A percentile compares a stretch with the other conserved stretches of the same genome.
Conservation (phyloP, 2,797 vertebrate genomes). For the Gadopsis bispinosus region DNA sequence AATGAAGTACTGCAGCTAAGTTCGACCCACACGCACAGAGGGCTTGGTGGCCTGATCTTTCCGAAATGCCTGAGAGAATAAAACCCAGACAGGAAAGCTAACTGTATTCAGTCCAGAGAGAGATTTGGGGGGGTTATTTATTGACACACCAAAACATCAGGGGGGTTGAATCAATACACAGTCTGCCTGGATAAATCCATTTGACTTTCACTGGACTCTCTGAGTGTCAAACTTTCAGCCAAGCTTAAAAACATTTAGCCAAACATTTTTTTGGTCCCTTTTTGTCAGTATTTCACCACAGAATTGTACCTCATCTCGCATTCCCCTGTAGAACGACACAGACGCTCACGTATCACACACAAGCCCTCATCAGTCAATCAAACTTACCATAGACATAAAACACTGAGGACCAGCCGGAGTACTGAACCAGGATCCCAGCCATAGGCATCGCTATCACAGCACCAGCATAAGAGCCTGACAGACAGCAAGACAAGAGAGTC, state of each 20-base stretch:
- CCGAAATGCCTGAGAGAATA: slow-evolving; percentile 62
- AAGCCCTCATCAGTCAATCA: not conserved
- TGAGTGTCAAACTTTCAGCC: slow-evolving; percentile 40
- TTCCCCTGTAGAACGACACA: not conserved
- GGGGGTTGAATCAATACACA: slow-evolving; percentile 76
- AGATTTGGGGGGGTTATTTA: slow-evolving; percentile 57
- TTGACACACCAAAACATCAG: slow-evolving; percentile 72
- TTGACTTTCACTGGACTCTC: slow-evolving; percentile 73
- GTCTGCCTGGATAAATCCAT: slow-evolving; percentile 77
- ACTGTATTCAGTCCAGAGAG: slow-evolving; percentile 62
- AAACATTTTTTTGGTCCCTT: not conserved
- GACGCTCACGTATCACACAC: not conserved
- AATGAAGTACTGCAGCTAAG: slow-evolving; percentile 1
- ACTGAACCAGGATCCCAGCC: slow-evolving; percentile 95
- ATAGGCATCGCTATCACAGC: slow-evolving; percentile 97
- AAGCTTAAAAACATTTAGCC: slow-evolving; percentile 26
- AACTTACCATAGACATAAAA: slow-evolving; percentile 96
- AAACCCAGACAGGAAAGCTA: slow-evolving; percentile 58
- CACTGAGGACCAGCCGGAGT: slow-evolving; percentile 96
- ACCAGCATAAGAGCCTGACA: slow-evolving; percentile 94
- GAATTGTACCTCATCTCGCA: not conserved
- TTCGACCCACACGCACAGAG: slow-evolving; percentile 26
- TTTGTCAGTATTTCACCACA: not conserved
- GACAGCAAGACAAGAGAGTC: slow-evolving; percentile 1
- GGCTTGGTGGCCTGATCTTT: slow-evolving; percentile 51